Evolutionary conservation across 2,888 invertebrate genomes (phyloP).

Genomic region (Pachymerium ferrugineum): DNA sequence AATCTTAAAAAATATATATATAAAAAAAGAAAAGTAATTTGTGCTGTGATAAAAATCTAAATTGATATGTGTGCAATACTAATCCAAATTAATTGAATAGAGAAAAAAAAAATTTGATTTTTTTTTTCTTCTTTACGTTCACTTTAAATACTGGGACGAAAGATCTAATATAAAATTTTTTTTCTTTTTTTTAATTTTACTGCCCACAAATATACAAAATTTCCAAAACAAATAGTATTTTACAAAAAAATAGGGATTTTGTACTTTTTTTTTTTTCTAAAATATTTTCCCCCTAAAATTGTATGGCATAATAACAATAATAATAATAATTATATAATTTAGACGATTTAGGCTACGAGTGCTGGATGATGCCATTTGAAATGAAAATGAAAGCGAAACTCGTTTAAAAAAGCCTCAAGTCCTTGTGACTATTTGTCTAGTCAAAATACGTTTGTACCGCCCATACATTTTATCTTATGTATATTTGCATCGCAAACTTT

Average conservation of each 20-base stretch:
- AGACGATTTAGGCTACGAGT: background rate
- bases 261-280: background rate
- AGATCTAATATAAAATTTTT: background rate
- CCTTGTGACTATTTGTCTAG: too few species aligned
- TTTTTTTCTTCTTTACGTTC: too few species aligned
- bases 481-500: background rate
- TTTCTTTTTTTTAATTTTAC: background rate
- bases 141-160: background rate
- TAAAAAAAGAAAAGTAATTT: background rate
- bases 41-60: constrained; percentile 11
- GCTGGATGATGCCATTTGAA: background rate
- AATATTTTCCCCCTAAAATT: too few species aligned
- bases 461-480: background rate
- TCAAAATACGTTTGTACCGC: too few species aligned
- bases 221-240: too few species aligned
- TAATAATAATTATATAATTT: too few species aligned
- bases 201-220: too few species aligned
- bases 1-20: background rate
- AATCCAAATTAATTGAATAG: background rate
- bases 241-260: too few species aligned
- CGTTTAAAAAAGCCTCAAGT: background rate
- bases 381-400: background rate
- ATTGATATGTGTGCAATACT: background rate
- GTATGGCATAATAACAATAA: too few species aligned
- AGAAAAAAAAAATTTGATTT: background rate